These are phyloP conservation scores for Apis mellifera DNA, from an alignment of 1,140 invertebrate genomes.

Conservation along the genomic window DNA sequence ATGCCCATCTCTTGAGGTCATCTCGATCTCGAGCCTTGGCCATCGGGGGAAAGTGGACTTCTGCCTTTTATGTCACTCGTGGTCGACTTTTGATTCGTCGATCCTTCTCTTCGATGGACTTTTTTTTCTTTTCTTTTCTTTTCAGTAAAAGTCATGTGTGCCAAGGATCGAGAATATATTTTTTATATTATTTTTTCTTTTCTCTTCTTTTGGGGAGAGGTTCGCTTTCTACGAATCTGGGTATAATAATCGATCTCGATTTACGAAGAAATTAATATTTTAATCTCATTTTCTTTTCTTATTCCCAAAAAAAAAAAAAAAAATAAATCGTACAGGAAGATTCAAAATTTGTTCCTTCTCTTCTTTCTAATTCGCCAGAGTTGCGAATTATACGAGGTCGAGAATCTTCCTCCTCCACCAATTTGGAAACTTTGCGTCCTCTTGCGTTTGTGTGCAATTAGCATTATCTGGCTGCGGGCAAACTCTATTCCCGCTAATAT, in stretches of 20 bases:
- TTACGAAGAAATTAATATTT: neutral
- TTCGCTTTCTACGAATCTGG: neutral
- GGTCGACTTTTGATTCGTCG: slow-evolving; percentile 32
- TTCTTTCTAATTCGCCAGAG: neutral
- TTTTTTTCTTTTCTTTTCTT: neutral
- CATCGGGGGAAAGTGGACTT: slow-evolving; percentile 41
- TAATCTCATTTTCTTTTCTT: neutral
- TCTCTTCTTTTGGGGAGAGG: neutral
- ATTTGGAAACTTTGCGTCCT: neutral
- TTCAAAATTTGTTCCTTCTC: neutral
- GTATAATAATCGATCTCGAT: too few species aligned
- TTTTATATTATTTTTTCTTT: neutral
- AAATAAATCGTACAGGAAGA: too few species aligned
- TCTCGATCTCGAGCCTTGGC: slow-evolving; percentile 40
- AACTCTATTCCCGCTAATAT: slow-evolving; percentile 19
- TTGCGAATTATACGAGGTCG: neutral
- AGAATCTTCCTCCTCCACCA: neutral
- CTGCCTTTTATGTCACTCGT: slow-evolving; percentile 38
- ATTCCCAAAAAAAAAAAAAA: too few species aligned
- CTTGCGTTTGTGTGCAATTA: slow-evolving; percentile 7
- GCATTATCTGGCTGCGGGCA: neutral
- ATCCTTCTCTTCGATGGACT: neutral
- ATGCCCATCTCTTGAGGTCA: slow-evolving; percentile 37
- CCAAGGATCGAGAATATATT: neutral
- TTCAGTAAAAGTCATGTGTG: too few species aligned